Base-by-base conservation (phyloP, 2,888 invertebrate genomes). In the Tinea semifulvella region DNA sequence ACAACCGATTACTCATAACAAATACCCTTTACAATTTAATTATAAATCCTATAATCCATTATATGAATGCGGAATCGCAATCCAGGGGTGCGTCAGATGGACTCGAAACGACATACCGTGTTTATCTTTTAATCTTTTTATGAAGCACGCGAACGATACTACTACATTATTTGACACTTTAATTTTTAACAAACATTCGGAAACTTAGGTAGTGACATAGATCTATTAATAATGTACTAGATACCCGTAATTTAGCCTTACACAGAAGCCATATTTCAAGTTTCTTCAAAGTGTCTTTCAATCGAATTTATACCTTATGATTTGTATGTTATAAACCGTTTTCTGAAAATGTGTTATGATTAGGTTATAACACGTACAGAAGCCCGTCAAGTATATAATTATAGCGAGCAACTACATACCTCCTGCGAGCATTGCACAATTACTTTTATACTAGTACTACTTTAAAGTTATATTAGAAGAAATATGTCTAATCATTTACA, bases 61-160 rank as follows among this genome's bases (percentile, higher is more conserved):
- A 36, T 2, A 6, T 18, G 10, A 16, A 36, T 36, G 16, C 36
- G 8, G 17, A 18, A 2, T 14, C 17, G 18, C 7, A 14, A 2
- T 36, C 8, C 18, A 18, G 18, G 36, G 36, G 36, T 18, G 36
- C 17, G 7, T 14, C 36, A 36, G 2, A n/a, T 16, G 36, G 10
- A 36, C 16, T 8, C 17, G 17, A 18, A 18, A 18, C 16, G 17
- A 35, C 25, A 22, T n/a, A 36, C 18, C 36, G 10, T 18, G 17
- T 36, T 36, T 10, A 36, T 36, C 36, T 16, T n/a, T 36, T 36
- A 36, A 36, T 36, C 36, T 36, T 36, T 36, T 36, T 36, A 16
- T 6, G 16, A 36, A 36, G 36, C 36, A 36, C 36, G 36, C 36
- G 3, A n/a, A n/a, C n/a, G n/a, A n/a, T n/a, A n/a, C n/a, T n/a